These are phyloP conservation scores for Holacanthus passer DNA, from an alignment of 2,113 vertebrate genomes.

Conservation along the genomic window DNA sequence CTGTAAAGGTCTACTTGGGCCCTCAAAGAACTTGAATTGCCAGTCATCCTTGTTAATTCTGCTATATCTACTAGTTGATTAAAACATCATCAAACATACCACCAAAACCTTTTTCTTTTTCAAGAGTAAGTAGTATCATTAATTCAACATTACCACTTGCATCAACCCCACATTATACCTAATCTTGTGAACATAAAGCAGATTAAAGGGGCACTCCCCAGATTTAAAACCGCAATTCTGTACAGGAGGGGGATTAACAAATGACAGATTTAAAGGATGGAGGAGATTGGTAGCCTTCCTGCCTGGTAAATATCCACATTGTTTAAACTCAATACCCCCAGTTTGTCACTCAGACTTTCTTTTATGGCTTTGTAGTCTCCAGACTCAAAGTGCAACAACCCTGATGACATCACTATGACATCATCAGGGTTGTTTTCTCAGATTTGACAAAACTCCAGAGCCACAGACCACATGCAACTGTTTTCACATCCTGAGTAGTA, in stretches of 20 bases:
- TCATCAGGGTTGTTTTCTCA: constrained; percentile 25
- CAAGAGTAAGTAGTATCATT: too few species aligned
- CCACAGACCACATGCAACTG: not conserved
- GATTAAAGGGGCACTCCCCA: constrained; percentile 3
- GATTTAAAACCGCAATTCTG: not conserved
- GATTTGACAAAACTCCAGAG: not conserved
- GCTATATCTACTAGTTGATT: not conserved
- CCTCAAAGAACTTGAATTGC: not conserved
- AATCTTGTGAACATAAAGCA: not conserved
- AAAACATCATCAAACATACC: not conserved
- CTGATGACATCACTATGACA: constrained; percentile 9
- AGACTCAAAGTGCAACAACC: not conserved
- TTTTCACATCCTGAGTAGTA: too few species aligned
- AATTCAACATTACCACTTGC: not conserved
- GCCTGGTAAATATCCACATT: not conserved
- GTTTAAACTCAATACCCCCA: not conserved
- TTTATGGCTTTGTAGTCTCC: not conserved
- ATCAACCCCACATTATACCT: not conserved
- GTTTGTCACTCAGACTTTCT: not conserved
- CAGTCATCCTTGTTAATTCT: not conserved
- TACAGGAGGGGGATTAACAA: not conserved
- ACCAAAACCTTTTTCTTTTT: not conserved
- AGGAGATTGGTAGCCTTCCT: not conserved
- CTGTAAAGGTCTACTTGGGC: not conserved
- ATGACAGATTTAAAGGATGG: not conserved